Base-by-base conservation (phyloP, 92 coral and sea anemone species). In the Meandrina meandrites region DNA sequence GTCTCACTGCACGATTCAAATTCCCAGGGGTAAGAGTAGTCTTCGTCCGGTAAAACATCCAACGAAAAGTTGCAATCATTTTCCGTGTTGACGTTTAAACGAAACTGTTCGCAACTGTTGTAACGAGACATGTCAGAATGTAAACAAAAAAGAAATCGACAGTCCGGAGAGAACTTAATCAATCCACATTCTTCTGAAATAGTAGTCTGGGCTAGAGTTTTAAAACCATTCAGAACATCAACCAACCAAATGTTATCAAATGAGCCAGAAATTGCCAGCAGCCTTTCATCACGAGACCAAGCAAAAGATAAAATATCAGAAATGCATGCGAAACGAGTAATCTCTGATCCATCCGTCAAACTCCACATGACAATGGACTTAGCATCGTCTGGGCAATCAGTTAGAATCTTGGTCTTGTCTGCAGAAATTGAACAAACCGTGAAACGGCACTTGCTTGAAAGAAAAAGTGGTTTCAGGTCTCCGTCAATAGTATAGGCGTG, bases 281-380 rank as follows among this genome's bases (percentile, higher is more conserved):
- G 53, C 32, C 40, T 58, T 57, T 74, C 83, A 80, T 62, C 32
- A 14, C 1, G 72, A 62, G 83, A 79, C 83, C 83, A 35, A 22
- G 83, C 51, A 62, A 79, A 79, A 13, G 74, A 79, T 28, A 79
- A 22, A 57, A 79, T 22, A 57, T 22, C 71, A 2, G 2, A 8
- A 8, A 60, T 6, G 0, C 18, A 8, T 1, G 66, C 1, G 32
- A 79, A 21, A 57, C 72, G 83, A 79, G 15, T 6, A 0, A 79
- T 36, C 50, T 79, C 83, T 21, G 71, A 4, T 3, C 83, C 83
- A 79, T 79, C 42, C 31, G 15, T 36, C 17, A 79, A 40, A 40
- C 45, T 40, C 45, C 45, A 40, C 45, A 40, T 40, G 45, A 40
- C 45, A 40, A 40, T 40, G 6, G 45, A 40, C 6, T 2, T 6